Evolutionary conservation across 1,140 invertebrate species (phyloP), one percentile per base, ranked within the genome.

Genomic region (Cydia amplana): DNA sequence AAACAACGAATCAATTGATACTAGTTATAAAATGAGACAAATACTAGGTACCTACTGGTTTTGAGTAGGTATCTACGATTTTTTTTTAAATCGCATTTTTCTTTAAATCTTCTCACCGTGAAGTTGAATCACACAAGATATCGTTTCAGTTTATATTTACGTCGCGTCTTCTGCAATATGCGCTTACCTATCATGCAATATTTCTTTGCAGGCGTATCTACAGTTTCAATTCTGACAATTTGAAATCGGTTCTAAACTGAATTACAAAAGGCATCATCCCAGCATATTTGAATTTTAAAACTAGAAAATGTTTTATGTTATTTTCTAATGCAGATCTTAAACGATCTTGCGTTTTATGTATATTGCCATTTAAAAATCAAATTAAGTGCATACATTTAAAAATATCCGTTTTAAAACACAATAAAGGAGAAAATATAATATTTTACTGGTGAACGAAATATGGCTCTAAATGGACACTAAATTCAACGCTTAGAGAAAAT

Each of bases 401-500:
- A 60, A 23, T 60, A 23, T 23, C 18, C 55, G 23, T 60, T 51
- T 51, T n/a, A 18, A 55, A 55, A 60, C 6, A 55, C 51, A 18
- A 14, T 18, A 60, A 20, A 23, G 20, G 20, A 60, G 20, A 60
- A 60, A 23, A 12, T 23, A 10, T 23, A 23, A 60, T 10, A 9
- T 18, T 60, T 60, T 4, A 60, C 55, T 60, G 20, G 55, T 10
- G 55, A n/a, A 60, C 18, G 55, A 23, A 60, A 60, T 60, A 23
- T 60, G 55, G 55, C 55, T 23, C 36, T 70, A 73, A 73, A 73
- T 73, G 40, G 43, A 73, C 43, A 73, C 25, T 28, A 25, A 72
- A 73, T 43, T 51, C 49, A 73, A 23, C 55, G 55, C 32, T 70
- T 70, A 70, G 32, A 70, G 16, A 70, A 18, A 25, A 49, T 73